These are phyloP conservation scores for Harpegnathos saltator DNA, from an alignment of 1,140 invertebrate species.

Conservation along the genomic window DNA sequence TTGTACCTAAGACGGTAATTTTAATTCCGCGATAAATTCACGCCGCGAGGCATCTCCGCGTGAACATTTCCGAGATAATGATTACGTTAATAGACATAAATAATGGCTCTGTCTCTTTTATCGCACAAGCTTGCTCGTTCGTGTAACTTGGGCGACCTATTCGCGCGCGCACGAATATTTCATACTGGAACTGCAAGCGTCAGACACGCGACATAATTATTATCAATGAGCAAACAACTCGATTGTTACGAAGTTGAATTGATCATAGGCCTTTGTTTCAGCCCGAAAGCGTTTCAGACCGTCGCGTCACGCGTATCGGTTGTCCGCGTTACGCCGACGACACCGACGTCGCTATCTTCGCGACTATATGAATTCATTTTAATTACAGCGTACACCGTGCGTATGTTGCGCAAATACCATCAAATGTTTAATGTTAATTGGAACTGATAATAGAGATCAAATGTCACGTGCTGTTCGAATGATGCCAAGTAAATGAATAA, in stretches of 20 bases:
- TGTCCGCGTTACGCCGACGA: neutral
- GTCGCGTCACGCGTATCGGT: neutral
- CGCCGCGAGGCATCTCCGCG: too few species aligned
- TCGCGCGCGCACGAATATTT: neutral
- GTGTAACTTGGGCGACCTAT: too few species aligned
- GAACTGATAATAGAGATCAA: conserved; percentile 32
- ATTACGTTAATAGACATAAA: too few species aligned
- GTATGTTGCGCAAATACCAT: neutral
- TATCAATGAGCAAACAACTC: neutral
- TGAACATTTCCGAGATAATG: too few species aligned
- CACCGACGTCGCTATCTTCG: neutral
- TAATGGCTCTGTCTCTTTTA: too few species aligned
- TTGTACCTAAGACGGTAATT: neutral
- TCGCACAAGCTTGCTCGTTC: too few species aligned
- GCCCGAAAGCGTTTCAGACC: too few species aligned
- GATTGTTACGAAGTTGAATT: neutral
- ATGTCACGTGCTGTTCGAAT: conserved; percentile 11
- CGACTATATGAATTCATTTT: conserved; percentile 26
- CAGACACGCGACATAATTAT: neutral
- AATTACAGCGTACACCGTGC: conserved; percentile 2
- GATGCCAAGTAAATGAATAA: neutral
- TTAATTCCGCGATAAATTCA: too few species aligned
- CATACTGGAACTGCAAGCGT: neutral
- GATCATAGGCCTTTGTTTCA: neutral
- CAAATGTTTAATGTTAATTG: conserved; percentile 17